Base-by-base conservation (phyloP, 2,888 invertebrate species). In the Aphrophora alni region DNA sequence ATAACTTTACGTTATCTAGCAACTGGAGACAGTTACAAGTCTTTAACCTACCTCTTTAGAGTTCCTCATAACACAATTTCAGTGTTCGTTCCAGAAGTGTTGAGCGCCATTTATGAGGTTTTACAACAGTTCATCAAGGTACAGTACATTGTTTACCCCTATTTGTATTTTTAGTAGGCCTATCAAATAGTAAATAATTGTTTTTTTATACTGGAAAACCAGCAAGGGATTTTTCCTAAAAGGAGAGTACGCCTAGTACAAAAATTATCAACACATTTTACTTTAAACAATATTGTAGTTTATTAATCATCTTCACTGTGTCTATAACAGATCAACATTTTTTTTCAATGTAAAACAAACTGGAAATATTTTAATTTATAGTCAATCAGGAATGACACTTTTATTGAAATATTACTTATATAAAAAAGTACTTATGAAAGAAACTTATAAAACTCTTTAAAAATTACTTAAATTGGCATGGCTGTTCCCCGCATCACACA, bases 51-150 rank as follows among this genome's bases (percentile, higher is more conserved):
- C 8, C 33, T 33, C 5, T 33, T 33, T 33, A 33, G 33, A 33
- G 33, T 33, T 33, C 74, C 74, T 74, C 74, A 38, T 74, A 74
- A 74, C 21, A 5, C 38, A 74, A 74, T 74, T 74, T 74, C 74
- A 74, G 38, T 38, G 74, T 74, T 74, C 38, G 74, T 74, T 8
- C 33, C 33, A 33, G 33, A 33, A 33, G 33, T 33, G 33, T 5
- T 33, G 8, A 33, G 33, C 5, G 33, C 33, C 33, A 33, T 33
- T 8, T 33, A 33, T 8, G 33, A 33, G 33, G 33, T 33, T 8
- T 33, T 33, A 33, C 8, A 33, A 8, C 33, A 3, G 33, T 33
- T 33, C 8, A 33, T 33, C 8, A 33, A 33, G 33, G 33, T 8
- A 8, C 33, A 33, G 33, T 33, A 33, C 33, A 33, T 8, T 33